Evolutionary conservation across 2,113 vertebrate species (phyloP).

Genomic region (Tachycineta bicolor): DNA sequence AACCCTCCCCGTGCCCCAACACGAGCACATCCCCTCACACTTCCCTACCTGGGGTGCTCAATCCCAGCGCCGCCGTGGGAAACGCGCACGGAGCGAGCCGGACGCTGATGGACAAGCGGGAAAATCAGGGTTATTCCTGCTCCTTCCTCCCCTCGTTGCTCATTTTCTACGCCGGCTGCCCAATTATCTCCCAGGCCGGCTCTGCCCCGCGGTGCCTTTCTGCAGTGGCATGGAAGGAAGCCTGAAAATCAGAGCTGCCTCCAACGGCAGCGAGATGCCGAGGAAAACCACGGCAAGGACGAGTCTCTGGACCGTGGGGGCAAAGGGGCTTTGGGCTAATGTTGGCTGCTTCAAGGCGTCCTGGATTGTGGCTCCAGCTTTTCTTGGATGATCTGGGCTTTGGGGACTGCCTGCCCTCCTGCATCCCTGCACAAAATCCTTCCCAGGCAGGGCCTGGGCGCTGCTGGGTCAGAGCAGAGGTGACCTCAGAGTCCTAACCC

Average conservation of each 20-base stretch:
- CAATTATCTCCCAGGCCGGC: not conserved
- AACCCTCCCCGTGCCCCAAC: fast-evolving
- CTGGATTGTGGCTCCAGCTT: not conserved
- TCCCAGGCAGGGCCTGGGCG: not conserved
- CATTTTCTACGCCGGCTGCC: not conserved
- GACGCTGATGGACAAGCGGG: fast-evolving
- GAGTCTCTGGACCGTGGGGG: not conserved
- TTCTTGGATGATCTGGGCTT: not conserved
- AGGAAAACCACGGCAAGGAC: not conserved
- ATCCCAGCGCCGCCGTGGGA: fast-evolving
- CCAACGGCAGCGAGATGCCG: not conserved
- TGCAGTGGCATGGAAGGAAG: not conserved
- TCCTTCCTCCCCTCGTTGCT: not conserved
- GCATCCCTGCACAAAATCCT: not conserved
- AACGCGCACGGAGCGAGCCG: fast-evolving
- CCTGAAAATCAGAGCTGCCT: not conserved
- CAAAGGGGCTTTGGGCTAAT: not conserved
- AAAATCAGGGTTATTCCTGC: not conserved
- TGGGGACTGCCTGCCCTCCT: not conserved
- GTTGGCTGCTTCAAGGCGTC: not conserved
- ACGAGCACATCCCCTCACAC: fast-evolving
- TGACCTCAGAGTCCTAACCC: not conserved
- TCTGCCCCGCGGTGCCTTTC: conserved; percentile 19
- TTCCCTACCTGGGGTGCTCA: not conserved
- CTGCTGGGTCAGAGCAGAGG: not conserved